These are phyloP conservation scores for Escarpia spicata DNA, from an alignment of 2,888 invertebrate genomes.

Conservation along the genomic window DNA sequence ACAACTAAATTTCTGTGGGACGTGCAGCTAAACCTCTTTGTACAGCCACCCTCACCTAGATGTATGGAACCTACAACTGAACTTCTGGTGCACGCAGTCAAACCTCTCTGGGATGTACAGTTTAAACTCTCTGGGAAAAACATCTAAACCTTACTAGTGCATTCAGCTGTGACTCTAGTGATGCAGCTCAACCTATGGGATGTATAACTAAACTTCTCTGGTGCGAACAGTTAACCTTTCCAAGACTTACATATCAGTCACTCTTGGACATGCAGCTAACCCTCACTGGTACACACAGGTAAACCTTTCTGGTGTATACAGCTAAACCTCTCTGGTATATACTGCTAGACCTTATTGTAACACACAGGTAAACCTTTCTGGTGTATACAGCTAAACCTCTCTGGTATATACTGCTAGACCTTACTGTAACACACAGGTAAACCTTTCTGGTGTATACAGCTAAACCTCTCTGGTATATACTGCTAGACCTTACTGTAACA, in stretches of 20 bases:
- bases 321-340: too few relatives aligned
- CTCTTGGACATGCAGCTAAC: too few relatives aligned
- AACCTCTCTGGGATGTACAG: neutral
- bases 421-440: neutral
- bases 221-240: too few relatives aligned
- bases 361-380: neutral
- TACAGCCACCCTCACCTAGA: neutral
- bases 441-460: neutral
- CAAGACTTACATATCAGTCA: too few relatives aligned
- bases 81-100: neutral
- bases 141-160: neutral
- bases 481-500: neutral
- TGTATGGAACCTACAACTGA: neutral
- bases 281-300: too few relatives aligned
- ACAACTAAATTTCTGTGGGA: too few relatives aligned
- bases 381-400: neutral
- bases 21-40: too few relatives aligned
- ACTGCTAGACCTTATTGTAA: too few relatives aligned
- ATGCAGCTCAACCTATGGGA: neutral
- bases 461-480: neutral
- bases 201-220: neutral
- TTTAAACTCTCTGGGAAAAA: neutral
- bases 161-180: neutral
- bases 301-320: too few relatives aligned
- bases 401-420: neutral